These are phyloP conservation scores for human DNA, from an alignment of 2,113 vertebrate genomes.

Conservation along the genomic window GRCh38 chr6:91392501-91393000, in stretches of 20 bases:
- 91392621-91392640: not conserved
- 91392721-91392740: not conserved
- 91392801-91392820: not conserved
- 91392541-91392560: conserved; percentile 1
- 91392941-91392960: not conserved
- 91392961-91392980: not conserved
- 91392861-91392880: not conserved
- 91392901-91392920: not conserved
- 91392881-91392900: not conserved
- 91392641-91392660: not conserved
- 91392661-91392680: not conserved
- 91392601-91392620: not conserved
- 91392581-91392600: not conserved
- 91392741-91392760: not conserved
- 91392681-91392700: not conserved
- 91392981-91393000: not conserved
- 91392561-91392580: not conserved
- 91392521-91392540: not conserved
- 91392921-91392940: not conserved
- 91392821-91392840: not conserved
- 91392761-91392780: not conserved
- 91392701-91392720: not conserved
- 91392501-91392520: not conserved
- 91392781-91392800: not conserved
- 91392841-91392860: not conserved